These are phyloP conservation scores for Acrobeloides nanus DNA, from an alignment of 2,888 invertebrate genomes.

Conservation along the genomic window DNA sequence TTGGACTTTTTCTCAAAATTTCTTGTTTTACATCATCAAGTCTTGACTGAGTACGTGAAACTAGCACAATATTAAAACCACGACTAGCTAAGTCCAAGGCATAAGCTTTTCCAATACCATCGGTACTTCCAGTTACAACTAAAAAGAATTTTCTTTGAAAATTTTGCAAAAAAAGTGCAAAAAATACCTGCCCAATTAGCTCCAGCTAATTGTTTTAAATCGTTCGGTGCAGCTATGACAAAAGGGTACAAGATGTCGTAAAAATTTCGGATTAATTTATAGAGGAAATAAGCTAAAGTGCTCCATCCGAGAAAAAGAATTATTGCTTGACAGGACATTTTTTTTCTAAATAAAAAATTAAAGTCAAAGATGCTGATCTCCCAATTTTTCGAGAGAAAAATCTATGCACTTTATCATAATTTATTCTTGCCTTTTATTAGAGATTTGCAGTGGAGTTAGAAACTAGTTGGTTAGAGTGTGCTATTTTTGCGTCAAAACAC, in stretches of 20 bases:
- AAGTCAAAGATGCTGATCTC: too few species aligned
- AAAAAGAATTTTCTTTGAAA: too few species aligned
- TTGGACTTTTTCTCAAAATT: slow-evolving; percentile 28
- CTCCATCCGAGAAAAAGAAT: too few species aligned
- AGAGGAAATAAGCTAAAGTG: slow-evolving; percentile 31
- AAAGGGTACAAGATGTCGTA: slow-evolving; percentile 31
- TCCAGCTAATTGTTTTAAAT: slow-evolving; percentile 42
- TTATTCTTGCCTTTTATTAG: too few species aligned
- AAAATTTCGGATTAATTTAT: slow-evolving; percentile 22
- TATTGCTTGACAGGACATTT: too few species aligned
- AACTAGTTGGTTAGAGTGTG: too few species aligned
- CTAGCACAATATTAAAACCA: slow-evolving; percentile 46
- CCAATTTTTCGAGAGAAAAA: too few species aligned
- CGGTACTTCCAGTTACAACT: slow-evolving; percentile 53
- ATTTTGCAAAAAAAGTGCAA: too few species aligned
- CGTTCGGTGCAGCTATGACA: slow-evolving; percentile 32
- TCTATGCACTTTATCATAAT: too few species aligned
- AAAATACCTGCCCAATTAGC: slow-evolving; percentile 45
- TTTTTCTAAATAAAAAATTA: too few species aligned
- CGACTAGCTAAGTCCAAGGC: slow-evolving; percentile 45
- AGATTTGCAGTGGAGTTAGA: too few species aligned
- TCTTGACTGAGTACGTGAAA: slow-evolving; percentile 49
- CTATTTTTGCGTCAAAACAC: too few species aligned
- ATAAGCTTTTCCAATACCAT: slow-evolving; percentile 53
- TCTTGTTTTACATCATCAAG: slow-evolving; percentile 45